A percentile compares a stretch with the other conserved stretches of the same genome.
Evolutionary conservation across 2,113 vertebrate genomes (phyloP).

Genomic region (Drymodes brunneopygia): DNA sequence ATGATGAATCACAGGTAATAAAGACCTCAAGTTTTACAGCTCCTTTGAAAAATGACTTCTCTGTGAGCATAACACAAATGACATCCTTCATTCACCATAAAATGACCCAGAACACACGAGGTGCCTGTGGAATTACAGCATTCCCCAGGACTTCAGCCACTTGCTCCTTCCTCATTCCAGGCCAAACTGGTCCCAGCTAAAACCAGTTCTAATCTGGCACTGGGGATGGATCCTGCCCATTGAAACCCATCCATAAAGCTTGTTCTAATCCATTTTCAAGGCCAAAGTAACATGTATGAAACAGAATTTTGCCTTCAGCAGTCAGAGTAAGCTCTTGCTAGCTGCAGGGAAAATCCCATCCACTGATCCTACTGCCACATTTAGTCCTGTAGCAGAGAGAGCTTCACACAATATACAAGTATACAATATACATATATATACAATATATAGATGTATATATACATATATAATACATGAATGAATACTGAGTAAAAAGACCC

Average conservation of each 20-base stretch:
- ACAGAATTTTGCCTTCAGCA: not conserved
- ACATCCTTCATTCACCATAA: not conserved
- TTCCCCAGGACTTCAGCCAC: not conserved
- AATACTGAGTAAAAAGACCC: fast-evolving
- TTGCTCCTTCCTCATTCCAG: fast-evolving
- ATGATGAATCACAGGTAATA: not conserved
- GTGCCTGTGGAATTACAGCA: not conserved
- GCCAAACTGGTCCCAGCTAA: not conserved
- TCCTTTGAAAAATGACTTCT: not conserved
- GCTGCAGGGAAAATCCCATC: not conserved
- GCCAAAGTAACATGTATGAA: not conserved
- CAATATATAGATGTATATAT: no score
- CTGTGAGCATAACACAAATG: not conserved
- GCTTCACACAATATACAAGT: not conserved
- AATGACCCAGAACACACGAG: not conserved
- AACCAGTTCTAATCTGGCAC: not conserved
- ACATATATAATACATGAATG: no score
- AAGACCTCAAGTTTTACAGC: not conserved
- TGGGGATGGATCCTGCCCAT: not conserved
- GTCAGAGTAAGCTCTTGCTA: not conserved
- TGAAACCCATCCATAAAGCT: not conserved
- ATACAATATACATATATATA: no score
- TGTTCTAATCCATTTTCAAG: not conserved
- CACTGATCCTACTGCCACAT: not conserved
- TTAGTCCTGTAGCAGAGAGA: not conserved